These are phyloP conservation scores for Hippoglossus hippoglossus DNA, from an alignment of 2,797 vertebrate genomes.

Conservation along the genomic window DNA sequence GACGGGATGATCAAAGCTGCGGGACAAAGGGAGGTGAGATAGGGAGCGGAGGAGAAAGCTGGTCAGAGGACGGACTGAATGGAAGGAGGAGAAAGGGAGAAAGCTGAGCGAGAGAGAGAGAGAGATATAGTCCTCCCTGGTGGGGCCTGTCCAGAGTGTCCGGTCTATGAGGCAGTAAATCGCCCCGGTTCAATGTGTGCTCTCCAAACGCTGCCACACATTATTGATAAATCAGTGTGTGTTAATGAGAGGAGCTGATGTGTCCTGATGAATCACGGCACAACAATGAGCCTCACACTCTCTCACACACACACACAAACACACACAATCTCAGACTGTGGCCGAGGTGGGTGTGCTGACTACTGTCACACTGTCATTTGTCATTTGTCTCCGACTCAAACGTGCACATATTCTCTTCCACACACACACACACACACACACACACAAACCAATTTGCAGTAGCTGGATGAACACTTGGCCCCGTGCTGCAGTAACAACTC, in stretches of 20 bases:
- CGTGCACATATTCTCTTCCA: background rate
- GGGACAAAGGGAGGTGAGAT: conserved; percentile 32
- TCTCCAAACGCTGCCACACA: conserved; percentile 62
- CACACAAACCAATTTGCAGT: conserved; percentile 45
- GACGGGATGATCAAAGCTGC: conserved; percentile 21
- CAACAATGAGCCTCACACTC: conserved; percentile 54
- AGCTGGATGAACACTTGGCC: conserved; percentile 54
- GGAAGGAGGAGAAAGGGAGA: conserved; percentile 22
- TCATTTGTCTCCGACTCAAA: conserved; percentile 33
- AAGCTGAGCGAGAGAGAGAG: conserved; percentile 27
- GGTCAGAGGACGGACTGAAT: conserved; percentile 12
- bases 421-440: conserved; percentile 6
- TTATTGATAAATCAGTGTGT: conserved; percentile 81
- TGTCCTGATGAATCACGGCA: conserved; percentile 70
- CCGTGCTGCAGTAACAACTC: conserved; percentile 54
- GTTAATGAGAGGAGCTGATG: conserved; percentile 76
- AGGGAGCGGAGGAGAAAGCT: conserved; percentile 17
- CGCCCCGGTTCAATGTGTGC: conserved; percentile 61
- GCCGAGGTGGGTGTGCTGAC: conserved; percentile 4
- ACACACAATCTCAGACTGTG: conserved; percentile 14
- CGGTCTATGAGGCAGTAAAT: conserved; percentile 71
- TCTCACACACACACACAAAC: conserved; percentile 23
- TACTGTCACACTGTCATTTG: conserved; percentile 37
- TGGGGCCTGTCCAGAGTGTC: conserved; percentile 46
- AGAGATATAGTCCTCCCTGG: conserved; percentile 43